A percentile compares a stretch with the other conserved stretches of the same genome.
phyloP scores from a whole-genome alignment of 2,113 vertebrate genomes.

The Athene noctua region DNA sequence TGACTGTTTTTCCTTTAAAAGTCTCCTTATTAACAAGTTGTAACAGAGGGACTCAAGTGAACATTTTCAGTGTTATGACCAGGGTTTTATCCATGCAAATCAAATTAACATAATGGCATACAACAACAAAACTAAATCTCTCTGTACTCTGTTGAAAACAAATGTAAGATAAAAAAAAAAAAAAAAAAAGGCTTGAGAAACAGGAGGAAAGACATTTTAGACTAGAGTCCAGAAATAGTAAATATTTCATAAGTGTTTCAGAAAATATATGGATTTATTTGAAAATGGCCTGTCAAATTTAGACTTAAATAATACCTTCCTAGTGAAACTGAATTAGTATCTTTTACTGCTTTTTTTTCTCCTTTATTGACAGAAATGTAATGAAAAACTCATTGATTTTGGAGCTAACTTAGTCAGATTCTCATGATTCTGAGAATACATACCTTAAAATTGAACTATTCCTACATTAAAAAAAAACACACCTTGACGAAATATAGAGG shows the following conservation, averaged over 20 bases:
- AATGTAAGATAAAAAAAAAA: background rate
- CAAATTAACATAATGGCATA: background rate
- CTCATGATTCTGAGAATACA: background rate
- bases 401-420: background rate
- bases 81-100: background rate
- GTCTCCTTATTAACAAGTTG: background rate
- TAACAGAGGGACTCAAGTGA: background rate
- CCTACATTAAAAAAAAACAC: background rate
- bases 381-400: background rate
- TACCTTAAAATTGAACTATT: background rate
- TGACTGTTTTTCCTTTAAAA: background rate
- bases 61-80: background rate
- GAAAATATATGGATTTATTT: background rate
- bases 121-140: background rate
- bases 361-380: background rate
- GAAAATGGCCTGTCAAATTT: background rate
- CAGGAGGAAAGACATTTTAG: background rate
- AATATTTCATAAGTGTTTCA: background rate
- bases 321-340: background rate
- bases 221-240: background rate
- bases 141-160: background rate
- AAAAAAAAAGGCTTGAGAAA: background rate
- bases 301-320: background rate
- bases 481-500: background rate
- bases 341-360: background rate